Evolutionary conservation across 2,888 invertebrate genomes (phyloP).

Genomic region (Cantharis lateralis): DNA sequence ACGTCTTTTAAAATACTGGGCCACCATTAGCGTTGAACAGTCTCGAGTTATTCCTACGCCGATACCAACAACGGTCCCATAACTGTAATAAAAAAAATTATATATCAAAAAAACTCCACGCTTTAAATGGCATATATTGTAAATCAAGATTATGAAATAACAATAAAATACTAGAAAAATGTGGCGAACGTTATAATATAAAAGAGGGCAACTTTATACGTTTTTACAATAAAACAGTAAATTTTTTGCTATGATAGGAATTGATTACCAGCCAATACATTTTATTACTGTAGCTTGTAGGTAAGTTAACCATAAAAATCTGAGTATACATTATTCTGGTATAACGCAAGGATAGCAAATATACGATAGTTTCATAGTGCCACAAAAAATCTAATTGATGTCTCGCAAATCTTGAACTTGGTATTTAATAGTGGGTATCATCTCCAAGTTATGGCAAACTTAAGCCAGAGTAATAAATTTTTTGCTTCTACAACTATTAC

Average conservation of each 20-base stretch:
- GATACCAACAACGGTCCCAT: slow-evolving; percentile 75
- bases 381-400: not conserved
- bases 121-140: too few species aligned
- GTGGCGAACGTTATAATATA: too few species aligned
- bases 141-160: too few species aligned
- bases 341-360: too few species aligned
- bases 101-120: too few species aligned
- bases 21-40: slow-evolving; percentile 87
- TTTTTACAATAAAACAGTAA: not conserved
- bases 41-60: slow-evolving; percentile 86
- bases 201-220: too few species aligned
- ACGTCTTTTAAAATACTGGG: slow-evolving; percentile 85
- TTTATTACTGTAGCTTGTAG: not conserved
- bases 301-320: too few species aligned
- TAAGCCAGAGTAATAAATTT: not conserved
- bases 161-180: too few species aligned
- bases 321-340: not conserved
- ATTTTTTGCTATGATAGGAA: not conserved
- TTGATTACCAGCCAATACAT: not conserved
- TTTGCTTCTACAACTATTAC: not conserved
- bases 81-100: slow-evolving; percentile 69
- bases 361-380: too few species aligned
- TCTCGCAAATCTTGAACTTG: not conserved
- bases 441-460: not conserved
- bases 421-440: not conserved